Evolutionary conservation across 2,888 invertebrate genomes (phyloP).

Genomic region (Bombylius major): DNA sequence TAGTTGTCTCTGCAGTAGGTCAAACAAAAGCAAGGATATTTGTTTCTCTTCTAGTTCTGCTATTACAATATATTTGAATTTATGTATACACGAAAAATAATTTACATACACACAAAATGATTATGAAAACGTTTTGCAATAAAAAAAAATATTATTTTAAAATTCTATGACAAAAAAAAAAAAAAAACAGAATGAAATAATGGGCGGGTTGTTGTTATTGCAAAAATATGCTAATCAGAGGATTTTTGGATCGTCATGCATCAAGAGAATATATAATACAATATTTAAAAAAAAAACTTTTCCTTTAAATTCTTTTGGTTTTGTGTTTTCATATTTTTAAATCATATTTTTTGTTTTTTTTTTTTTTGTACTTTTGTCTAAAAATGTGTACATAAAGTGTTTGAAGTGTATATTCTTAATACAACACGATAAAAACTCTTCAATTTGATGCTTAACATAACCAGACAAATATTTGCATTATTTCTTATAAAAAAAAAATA

Average conservation of each 20-base stretch:
- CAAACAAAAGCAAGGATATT: conserved; percentile 6
- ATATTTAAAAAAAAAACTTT: too few species aligned
- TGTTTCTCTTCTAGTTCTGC: background rate
- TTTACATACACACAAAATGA: conserved; percentile 1
- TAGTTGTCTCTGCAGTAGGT: conserved; percentile 1
- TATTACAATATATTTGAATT: too few species aligned
- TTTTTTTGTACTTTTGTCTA: too few species aligned
- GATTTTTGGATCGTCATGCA: background rate
- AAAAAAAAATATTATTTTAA: background rate
- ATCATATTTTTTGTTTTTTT: too few species aligned
- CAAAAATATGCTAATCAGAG: conserved; percentile 11
- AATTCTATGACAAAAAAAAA: background rate
- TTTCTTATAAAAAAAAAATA: too few species aligned
- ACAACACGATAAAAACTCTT: background rate
- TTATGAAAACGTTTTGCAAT: background rate
- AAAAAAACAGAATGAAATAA: conserved; percentile 4
- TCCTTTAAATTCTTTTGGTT: too few species aligned
- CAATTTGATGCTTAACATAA: too few species aligned
- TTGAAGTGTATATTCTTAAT: too few species aligned
- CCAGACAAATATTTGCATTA: too few species aligned
- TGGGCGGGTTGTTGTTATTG: conserved; percentile 11
- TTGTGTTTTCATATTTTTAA: too few species aligned
- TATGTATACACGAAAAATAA: background rate
- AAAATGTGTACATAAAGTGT: too few species aligned
- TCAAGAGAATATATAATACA: too few species aligned